Base-by-base conservation (phyloP, 2,113 vertebrate species). In the Lycocorax pyrrhopterus region DNA sequence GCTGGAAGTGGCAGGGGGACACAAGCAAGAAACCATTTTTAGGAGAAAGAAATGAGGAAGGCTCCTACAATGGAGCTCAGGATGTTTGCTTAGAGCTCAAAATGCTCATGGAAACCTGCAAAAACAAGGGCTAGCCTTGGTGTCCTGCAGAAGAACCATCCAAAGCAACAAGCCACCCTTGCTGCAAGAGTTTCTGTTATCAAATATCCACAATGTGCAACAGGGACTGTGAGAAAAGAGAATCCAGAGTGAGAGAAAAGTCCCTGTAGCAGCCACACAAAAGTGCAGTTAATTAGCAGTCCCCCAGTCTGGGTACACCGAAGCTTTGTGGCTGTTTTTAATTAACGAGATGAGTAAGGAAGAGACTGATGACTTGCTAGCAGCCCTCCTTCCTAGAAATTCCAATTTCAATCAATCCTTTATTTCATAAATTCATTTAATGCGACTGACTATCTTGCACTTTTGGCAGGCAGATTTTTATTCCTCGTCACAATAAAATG, bases 281-380 rank as follows among this genome's bases (percentile, higher is more conserved):
- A 91, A 62, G 5, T 43, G 58, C 41, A 82, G 60, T 53, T 92
- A 84, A 94, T 91, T 78, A 91, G 49, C 37, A 82, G 32, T 18
- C 2, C 1, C 30, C 16, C 7, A 89, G 53, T 19, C 52, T 64
- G 60, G 23, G 11, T 32, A 56, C 60, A 76, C 52, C 77, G 83
- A 83, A 95, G 87, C 89, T 91, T 93, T 76, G 56, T 55, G 51
- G 39, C 63, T 88, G 39, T 12, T 93, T 93, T 91, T 91, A 95
- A 93, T 95, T 95, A 95, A 84, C 4, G n/a, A 37, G 41, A 89
- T 62, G 78, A 93, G 51, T 39, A 82, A 89, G 43, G 64, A 67
- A 91, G 59, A 71, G n/a, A 71, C 30, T 55, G 63, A 56, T 20
- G 75, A 33, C 20, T 94, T 56, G 53, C 62, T 76, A 87, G 83